These are phyloP conservation scores for Dryadula phaetusa DNA, from an alignment of 2,888 invertebrate genomes.

Conservation along the genomic window DNA sequence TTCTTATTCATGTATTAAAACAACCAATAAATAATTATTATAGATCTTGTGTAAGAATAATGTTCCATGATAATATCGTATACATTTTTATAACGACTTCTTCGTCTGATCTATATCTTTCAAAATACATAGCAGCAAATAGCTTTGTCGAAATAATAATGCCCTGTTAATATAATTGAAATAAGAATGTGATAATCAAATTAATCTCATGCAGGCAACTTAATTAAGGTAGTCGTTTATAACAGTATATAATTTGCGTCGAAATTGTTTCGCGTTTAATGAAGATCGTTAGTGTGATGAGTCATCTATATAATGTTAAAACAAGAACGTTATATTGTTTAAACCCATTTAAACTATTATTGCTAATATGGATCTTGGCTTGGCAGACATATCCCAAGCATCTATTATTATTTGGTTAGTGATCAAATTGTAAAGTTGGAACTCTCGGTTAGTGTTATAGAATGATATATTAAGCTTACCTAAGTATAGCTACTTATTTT, in stretches of 20 bases:
- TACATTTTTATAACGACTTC: background rate
- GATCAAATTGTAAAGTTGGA: background rate
- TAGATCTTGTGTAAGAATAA: background rate
- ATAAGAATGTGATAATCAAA: constrained; percentile 79
- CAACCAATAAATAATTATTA: no score
- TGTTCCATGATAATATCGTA: background rate
- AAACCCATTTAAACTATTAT: constrained; percentile 60
- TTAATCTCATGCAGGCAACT: constrained; percentile 75
- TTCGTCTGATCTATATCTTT: constrained; percentile 13
- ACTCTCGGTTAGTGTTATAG: background rate
- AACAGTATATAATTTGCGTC: constrained; percentile 81
- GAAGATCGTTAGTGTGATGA: constrained; percentile 71
- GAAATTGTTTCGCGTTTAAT: constrained; percentile 77
- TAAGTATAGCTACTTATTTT: no score
- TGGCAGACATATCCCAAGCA: background rate
- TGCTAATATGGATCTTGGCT: background rate
- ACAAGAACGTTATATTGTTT: constrained; percentile 77
- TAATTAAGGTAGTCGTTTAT: constrained; percentile 74
- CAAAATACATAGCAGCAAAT: constrained; percentile 59
- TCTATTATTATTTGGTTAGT: constrained; percentile 4
- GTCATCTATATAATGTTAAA: constrained; percentile 60
- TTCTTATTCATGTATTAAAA: no score
- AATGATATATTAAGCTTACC: background rate
- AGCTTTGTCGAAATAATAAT: constrained; percentile 67
- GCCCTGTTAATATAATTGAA: constrained; percentile 75